Base-by-base conservation (phyloP, 2,113 vertebrate species). In the Lucifuga dentata region DNA sequence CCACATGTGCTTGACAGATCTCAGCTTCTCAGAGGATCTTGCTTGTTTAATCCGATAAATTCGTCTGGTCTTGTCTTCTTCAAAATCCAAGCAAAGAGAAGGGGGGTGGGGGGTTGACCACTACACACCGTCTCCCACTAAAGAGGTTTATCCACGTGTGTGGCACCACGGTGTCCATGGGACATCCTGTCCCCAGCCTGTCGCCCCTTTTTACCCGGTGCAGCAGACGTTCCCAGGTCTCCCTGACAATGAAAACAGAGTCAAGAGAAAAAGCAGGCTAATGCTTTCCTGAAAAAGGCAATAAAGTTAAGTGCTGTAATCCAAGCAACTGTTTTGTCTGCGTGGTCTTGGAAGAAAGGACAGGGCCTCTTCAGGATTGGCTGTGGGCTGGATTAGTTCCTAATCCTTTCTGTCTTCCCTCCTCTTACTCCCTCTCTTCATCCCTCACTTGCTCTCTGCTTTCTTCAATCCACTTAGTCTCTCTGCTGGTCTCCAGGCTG, bases 401-500 rank as follows among this genome's bases (percentile, higher is more conserved):
- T 90, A 85, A 84, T 86, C 87, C 59, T 56, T 59, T 68, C 80
- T 78, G 81, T 85, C 71, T 62, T 72, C 59, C 77, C 58, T 73
- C 72, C 73, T 49, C 55, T 52, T 66, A 49, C 72, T 85, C 68
- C 78, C 68, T 85, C 73, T 29, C 26, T 7, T 64, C 48, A 45
- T 21, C 41, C 43, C 68, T 85, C 64, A 35, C 77, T 69, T 60
- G 68, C 78, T 73, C 72, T 83, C 76, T 81, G 78, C 61, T 78
- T 35, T 52, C 73, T 83, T 73, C 83, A 90, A 90, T 91, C 90
- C 86, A 86, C 73, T 91, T 90, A 91, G 73, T 16, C 40, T n/a
- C 35, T 26, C 40, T 35, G 32, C 44, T 20, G 76, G 80, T 56
- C 68, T 60, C 73, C 76, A 57, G 78, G 68, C 53, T 41, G 70